A percentile compares a stretch with the other conserved stretches of the same genome.
These are phyloP conservation scores for Saccopteryx leptura DNA, from an alignment of 2,113 vertebrate species.

Conservation along the genomic window DNA sequence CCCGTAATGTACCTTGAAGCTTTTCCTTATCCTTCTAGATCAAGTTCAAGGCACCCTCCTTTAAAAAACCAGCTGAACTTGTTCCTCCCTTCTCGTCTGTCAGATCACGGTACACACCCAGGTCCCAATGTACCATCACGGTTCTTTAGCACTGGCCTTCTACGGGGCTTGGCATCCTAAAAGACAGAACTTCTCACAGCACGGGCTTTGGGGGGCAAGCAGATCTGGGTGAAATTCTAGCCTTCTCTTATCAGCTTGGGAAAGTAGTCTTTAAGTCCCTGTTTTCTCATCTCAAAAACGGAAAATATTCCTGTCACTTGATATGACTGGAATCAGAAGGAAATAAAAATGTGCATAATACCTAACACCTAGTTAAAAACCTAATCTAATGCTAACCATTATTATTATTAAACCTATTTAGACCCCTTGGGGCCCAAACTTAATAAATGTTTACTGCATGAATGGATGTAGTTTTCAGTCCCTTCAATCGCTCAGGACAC, in stretches of 20 bases:
- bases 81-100: background rate
- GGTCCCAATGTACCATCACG: background rate
- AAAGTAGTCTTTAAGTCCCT: background rate
- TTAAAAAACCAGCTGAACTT: background rate
- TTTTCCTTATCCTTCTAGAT: background rate
- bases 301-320: background rate
- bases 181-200: background rate
- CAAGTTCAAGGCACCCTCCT: background rate
- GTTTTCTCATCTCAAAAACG: background rate
- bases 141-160: background rate
- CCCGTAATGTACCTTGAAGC: background rate
- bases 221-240: background rate
- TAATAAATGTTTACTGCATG: background rate
- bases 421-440: background rate
- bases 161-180: background rate
- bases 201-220: background rate
- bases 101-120: background rate
- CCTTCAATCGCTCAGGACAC: background rate
- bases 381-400: background rate
- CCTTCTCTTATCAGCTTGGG: background rate
- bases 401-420: constrained; percentile 27
- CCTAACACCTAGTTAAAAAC: background rate
- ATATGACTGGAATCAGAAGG: background rate
- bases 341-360: background rate
- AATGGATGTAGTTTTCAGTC: background rate